phyloP scores from a whole-genome alignment of 2,797 vertebrate species.

The Chiroxiphia lanceolata region DNA sequence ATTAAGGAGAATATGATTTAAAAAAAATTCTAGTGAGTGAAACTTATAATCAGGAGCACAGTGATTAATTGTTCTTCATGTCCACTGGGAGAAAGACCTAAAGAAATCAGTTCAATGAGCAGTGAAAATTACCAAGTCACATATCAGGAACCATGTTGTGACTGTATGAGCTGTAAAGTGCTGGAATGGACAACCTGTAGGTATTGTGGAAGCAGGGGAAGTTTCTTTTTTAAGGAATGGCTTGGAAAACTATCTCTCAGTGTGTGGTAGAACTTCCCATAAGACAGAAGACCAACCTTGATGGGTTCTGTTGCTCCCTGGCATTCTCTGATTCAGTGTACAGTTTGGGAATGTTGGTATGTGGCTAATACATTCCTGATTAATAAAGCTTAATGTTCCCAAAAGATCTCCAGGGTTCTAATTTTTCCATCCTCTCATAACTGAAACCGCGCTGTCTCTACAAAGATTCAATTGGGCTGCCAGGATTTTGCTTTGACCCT shows the following conservation, averaged over 20 bases:
- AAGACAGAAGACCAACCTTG: background rate
- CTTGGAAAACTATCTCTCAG: background rate
- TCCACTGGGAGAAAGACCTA: constrained; percentile 28
- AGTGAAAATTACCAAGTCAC: constrained; percentile 5
- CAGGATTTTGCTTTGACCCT: constrained; percentile 27
- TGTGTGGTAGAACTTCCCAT: background rate
- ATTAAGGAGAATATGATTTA: background rate
- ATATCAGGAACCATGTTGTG: background rate
- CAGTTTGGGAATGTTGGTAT: constrained; percentile 21
- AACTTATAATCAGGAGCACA: constrained; percentile 32
- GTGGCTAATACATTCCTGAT: constrained; percentile 24
- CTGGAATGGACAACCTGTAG: background rate
- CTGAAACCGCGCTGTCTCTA: constrained; percentile 23
- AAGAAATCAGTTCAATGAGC: constrained; percentile 38
- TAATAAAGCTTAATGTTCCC: constrained; percentile 42
- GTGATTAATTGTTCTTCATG: constrained; percentile 59
- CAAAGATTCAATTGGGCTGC: background rate
- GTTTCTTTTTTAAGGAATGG: background rate
- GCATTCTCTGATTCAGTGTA: background rate
- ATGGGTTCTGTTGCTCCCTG: background rate
- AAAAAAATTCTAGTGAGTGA: background rate
- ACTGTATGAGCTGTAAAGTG: background rate
- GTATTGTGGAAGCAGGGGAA: background rate
- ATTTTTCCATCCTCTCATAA: constrained; percentile 40
- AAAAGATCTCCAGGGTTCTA: constrained; percentile 10